A percentile compares a stretch with the other conserved stretches of the same genome.
Conservation (phyloP, 2,888 invertebrate species). For the Toxonevra muliebris region DNA sequence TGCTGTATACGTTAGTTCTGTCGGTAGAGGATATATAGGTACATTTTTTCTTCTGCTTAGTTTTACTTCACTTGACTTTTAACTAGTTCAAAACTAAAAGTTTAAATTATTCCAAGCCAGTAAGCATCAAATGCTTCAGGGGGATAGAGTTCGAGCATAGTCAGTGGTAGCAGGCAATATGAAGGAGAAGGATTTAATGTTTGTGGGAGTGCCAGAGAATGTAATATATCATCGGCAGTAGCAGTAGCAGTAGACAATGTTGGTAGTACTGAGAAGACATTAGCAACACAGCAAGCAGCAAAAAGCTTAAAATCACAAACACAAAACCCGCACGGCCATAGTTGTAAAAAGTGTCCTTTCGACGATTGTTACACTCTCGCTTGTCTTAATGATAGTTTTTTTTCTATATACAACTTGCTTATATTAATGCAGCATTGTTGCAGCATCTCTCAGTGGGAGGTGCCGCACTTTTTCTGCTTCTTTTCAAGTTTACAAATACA, state of each 20-base stretch:
- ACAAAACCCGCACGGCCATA: background rate
- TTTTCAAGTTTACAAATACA: background rate
- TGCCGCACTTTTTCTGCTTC: background rate
- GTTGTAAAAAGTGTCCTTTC: background rate
- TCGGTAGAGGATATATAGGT: no score
- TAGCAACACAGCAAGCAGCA: constrained; percentile 2
- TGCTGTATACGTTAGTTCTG: background rate
- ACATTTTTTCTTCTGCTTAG: background rate
- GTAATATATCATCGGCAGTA: constrained; percentile 45
- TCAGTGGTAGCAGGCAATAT: constrained; percentile 5
- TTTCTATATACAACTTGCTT: background rate
- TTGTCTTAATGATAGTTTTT: constrained; percentile 4
- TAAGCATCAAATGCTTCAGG: constrained; percentile 28
- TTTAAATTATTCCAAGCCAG: constrained; percentile 42
- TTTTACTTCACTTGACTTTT: constrained; percentile 42
- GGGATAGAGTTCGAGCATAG: background rate
- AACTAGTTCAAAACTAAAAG: constrained; percentile 41
- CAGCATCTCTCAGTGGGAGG: constrained; percentile 2
- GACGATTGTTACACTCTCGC: background rate
- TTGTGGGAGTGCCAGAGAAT: constrained; percentile 43
- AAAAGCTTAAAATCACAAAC: background rate
- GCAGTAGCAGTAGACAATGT: background rate
- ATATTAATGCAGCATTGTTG: no score
- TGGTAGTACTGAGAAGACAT: background rate
- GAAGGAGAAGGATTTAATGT: constrained; percentile 39